Conservation (phyloP, 2,113 vertebrate species). For the Rattus norvegicus region GRCr8 NC_086027.1:62875501-62876000, state of each 20-base stretch:
- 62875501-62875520: background rate
- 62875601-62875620: background rate
- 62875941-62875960: background rate
- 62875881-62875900: conserved; percentile 34
- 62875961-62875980: background rate
- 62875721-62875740: background rate
- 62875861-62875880: conserved; percentile 57
- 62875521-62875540: too few relatives aligned
- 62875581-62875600: background rate
- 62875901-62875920: background rate
- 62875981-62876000: background rate
- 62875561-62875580: background rate
- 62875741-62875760: background rate
- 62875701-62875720: background rate
- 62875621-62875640: background rate
- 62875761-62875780: background rate
- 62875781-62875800: background rate
- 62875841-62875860: background rate
- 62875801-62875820: background rate
- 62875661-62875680: background rate
- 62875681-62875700: background rate
- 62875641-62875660: background rate
- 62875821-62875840: conserved; percentile 40
- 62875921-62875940: background rate
- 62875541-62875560: too few relatives aligned